Conservation (phyloP, 1,140 invertebrate genomes). For the Latrodectus geometricus region DNA sequence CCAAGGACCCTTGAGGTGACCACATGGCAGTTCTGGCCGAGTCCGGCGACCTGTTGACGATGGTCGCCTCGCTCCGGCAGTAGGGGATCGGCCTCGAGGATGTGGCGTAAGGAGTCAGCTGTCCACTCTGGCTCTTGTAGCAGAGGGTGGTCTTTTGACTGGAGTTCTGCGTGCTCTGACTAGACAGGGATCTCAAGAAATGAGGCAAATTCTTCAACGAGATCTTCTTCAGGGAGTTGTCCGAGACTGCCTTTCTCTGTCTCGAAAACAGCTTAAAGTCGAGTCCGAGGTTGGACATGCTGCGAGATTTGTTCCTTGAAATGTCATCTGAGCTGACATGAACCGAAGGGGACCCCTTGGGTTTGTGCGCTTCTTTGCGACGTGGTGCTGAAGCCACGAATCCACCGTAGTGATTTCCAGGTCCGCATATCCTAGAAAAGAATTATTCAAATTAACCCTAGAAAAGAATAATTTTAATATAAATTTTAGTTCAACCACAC, state of each 20-base stretch:
- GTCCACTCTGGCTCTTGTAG: slow-evolving; percentile 28
- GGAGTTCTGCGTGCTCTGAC: slow-evolving; percentile 60
- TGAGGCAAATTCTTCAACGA: slow-evolving; percentile 61
- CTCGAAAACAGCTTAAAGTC: slow-evolving; percentile 41
- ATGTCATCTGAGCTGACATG: slow-evolving; percentile 49
- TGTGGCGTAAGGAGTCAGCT: background rate
- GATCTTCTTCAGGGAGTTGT: slow-evolving; percentile 64
- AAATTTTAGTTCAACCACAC: too few species aligned
- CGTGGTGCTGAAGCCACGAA: slow-evolving; percentile 11
- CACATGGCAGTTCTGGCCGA: background rate
- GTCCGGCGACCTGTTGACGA: slow-evolving; percentile 30
- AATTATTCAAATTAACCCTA: background rate
- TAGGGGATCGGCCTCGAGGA: slow-evolving; percentile 32
- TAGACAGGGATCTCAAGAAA: slow-evolving; percentile 64
- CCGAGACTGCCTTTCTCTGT: slow-evolving; percentile 61
- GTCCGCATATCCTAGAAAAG: background rate
- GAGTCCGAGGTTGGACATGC: slow-evolving; percentile 30
- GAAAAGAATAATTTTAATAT: background rate
- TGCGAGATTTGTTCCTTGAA: slow-evolving; percentile 43
- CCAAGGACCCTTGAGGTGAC: background rate
- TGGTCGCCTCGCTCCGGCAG: slow-evolving; percentile 46
- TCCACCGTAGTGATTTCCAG: slow-evolving; percentile 5
- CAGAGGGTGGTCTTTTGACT: background rate
- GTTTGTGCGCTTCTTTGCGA: background rate
- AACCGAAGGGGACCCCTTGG: background rate